Base-by-base conservation (phyloP, 2,888 invertebrate species). In the Aphelenchoides bicaudatus region DNA sequence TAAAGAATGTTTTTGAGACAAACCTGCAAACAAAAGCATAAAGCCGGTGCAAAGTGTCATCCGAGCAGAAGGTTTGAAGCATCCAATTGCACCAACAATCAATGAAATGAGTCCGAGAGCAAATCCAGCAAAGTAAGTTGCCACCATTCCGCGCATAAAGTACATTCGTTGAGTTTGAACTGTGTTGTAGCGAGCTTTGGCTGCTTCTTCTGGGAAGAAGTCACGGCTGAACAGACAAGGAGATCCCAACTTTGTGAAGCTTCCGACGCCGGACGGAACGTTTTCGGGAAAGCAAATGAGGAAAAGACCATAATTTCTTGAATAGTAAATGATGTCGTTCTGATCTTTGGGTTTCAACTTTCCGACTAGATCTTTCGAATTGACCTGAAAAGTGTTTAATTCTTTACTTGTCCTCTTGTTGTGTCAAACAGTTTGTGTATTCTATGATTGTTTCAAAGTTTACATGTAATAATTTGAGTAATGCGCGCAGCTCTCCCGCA, bases 21-120 rank as follows among this genome's bases (percentile, higher is more conserved):
- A 81, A 90, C 90, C 89, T 74, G 90, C 88, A 64, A 90, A 84
- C 54, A 90, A 85, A 86, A 90, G 88, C 52, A 90, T 84, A 71
- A 92, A 89, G 29, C 91, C 91, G 3, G 92, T 92, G 52, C 90
- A 89, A 28, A 91, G 90, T 74, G 92, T 89, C 80, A 91, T 90
- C 67, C 90, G 90, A 6, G 91, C 89, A 50, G 91, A 91, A 72
- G 93, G 85, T 81, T 90, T 88, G 91, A 93, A 96, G 81, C 94
- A 96, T 71, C 94, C 93, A 30, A 91, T 88, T 13, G 93, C 87
- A 59, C 94, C 94, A 56, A 91, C 90, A 86, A 92, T 90, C 83
- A 93, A 93, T 23, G 92, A 90, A 72, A 91, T 86, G 82, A 92
- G 89, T 70, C 92, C 87, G 43, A 90, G 86, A 72, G 91, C 85